Evolutionary conservation across 2,113 vertebrate species (phyloP), one percentile per base, ranked within the genome.

Genomic region (Channa argus): DNA sequence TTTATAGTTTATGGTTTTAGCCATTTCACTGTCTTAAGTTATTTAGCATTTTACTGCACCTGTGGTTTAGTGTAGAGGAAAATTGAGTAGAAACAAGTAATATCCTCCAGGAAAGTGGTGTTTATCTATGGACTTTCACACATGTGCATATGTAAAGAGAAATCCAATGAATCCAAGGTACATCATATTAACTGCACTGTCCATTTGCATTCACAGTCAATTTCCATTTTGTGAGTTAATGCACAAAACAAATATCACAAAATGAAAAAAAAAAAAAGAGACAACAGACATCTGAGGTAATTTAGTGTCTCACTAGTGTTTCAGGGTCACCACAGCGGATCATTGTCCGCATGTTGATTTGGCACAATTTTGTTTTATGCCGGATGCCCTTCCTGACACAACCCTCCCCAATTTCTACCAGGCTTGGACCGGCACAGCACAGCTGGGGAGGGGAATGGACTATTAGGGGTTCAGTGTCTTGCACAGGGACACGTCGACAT

Each of bases 21-120:
- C 46, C 45, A 50, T 71, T 81, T 79, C 43, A 46, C 38, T 59
- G 49, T 65, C 59, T 69, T 54, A 36, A 51, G 43, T 13, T 71
- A 10, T 76, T 87, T 78, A 15, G 53, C 61, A 77, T 83, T 83
- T 77, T 39, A 71, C 65, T 56, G 14, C 14, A 24, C 75, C 24
- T 66, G 58, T 51, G 68, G 41, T 7, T 82, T 3, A 36, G 33
- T 15, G 10, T 67, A 49, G 46, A 7, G 62, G 44, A 13, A 24
- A 50, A 24, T 24, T 24, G 54, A 0, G 3, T 12, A 43, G n/a
- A 60, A 56, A 71, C 24, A 43, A 55, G 60, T 43, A 58, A 64
- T 45, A 59, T 63, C 11, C 47, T 37, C 7, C 15, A 38, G 68
- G 41, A 36, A 74, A 73, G 51, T 9, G 51, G 11, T 33, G 60